Evolutionary conservation across 2,888 invertebrate genomes (phyloP).

Genomic region (Vandiemenella viatica): DNA sequence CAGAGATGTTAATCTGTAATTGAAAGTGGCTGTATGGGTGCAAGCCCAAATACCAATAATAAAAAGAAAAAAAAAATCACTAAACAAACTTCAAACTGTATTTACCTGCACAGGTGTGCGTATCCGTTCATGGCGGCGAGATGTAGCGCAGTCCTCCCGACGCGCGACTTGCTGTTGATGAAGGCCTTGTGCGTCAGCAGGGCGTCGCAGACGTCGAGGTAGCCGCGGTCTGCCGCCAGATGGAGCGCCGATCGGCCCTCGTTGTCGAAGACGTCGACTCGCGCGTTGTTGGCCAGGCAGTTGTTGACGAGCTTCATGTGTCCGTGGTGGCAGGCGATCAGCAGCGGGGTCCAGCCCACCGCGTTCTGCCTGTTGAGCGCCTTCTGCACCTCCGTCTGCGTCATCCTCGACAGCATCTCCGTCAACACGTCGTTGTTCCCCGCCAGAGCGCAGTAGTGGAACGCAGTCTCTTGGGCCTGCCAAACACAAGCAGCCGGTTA

Average conservation of each 20-base stretch:
- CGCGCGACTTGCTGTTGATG: constrained; percentile 94
- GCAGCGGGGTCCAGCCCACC: constrained; percentile 90
- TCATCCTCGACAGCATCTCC: constrained; percentile 87
- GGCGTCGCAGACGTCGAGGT: constrained; percentile 69
- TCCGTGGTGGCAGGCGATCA: constrained; percentile 90
- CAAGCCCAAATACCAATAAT: no score
- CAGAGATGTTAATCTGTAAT: no score
- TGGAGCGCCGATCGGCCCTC: constrained; percentile 92
- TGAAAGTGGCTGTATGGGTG: no score
- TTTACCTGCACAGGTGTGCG: constrained; percentile 46
- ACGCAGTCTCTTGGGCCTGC: constrained; percentile 79
- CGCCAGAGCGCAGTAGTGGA: constrained; percentile 87
- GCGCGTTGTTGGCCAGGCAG: constrained; percentile 81
- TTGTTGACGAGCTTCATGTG: constrained; percentile 88
- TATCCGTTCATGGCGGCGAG: constrained; percentile 94
- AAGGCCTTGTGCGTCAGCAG: constrained; percentile 92
- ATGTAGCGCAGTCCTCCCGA: constrained; percentile 92
- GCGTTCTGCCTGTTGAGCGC: constrained; percentile 88
- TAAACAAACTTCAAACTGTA: no score
- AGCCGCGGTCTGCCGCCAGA: constrained; percentile 87
- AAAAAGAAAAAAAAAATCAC: no score
- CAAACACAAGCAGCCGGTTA: constrained; percentile 12
- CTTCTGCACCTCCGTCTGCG: constrained; percentile 76
- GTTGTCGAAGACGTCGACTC: constrained; percentile 96
- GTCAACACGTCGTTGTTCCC: constrained; percentile 90